Percentiles rank a stretch among this genome's conserved stretches.
Conservation (phyloP, 2,113 vertebrate species). For the Xyliphius kryptos region DNA sequence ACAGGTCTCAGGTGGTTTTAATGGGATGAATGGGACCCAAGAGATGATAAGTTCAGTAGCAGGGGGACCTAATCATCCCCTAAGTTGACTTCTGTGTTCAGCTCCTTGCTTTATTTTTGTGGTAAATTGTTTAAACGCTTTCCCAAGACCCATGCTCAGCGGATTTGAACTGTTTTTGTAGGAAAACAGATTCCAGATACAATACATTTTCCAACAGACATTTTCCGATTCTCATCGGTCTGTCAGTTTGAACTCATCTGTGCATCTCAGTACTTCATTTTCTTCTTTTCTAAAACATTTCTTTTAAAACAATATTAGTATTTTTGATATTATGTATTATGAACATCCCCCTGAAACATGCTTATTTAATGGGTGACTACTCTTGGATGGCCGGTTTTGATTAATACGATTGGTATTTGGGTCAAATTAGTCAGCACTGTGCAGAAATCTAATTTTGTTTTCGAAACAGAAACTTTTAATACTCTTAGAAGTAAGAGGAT, state of each 20-base stretch:
- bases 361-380: background rate
- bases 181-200: constrained; percentile 3
- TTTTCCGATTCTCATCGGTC: background rate
- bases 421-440: background rate
- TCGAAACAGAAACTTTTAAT: background rate
- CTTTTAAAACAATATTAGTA: background rate
- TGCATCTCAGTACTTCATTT: background rate
- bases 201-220: constrained; percentile 11
- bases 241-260: background rate
- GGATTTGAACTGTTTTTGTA: background rate
- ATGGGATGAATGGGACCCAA: constrained; percentile 7
- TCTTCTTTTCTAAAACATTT: background rate
- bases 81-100: background rate
- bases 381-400: background rate
- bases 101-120: constrained; percentile 3
- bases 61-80: constrained; percentile 4
- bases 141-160: constrained; percentile 2
- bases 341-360: background rate
- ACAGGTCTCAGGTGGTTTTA: constrained; percentile 10
- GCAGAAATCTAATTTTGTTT: background rate
- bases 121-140: background rate
- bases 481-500: background rate
- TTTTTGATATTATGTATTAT: background rate
- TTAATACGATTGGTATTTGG: background rate
- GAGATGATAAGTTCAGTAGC: constrained; percentile 23